phyloP scores from a whole-genome alignment of 2,888 invertebrate genomes.

The Deroplatys truncata region DNA sequence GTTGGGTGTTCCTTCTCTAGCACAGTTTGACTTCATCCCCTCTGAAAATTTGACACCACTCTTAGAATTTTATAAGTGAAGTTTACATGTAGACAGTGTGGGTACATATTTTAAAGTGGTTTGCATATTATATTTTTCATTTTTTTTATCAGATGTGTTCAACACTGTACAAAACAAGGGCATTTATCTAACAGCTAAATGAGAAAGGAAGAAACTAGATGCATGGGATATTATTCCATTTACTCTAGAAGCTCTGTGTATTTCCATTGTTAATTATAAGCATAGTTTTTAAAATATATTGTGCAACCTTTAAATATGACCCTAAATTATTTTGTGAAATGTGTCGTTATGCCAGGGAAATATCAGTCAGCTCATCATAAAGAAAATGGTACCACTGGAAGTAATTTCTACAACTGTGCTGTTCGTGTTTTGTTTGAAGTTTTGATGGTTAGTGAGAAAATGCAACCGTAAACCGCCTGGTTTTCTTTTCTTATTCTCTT shows the following conservation, averaged over 20 bases:
- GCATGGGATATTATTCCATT: neutral
- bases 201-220: neutral
- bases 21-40: slow-evolving; percentile 1
- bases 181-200: neutral
- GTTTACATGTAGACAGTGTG: neutral
- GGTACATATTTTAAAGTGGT: neutral
- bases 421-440: neutral
- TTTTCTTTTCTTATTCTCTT: neutral
- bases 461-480: neutral
- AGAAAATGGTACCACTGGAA: neutral
- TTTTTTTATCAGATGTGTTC: neutral
- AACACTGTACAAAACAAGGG: neutral
- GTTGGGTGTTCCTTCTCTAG: slow-evolving; percentile 16
- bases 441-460: neutral
- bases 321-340: neutral
- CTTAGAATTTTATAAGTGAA: slow-evolving; percentile 5
- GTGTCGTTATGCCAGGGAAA: neutral
- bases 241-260: neutral
- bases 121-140: neutral
- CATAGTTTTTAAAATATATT: neutral
- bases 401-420: neutral
- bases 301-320: neutral
- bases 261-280: neutral
- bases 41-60: neutral
- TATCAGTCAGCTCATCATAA: neutral